Conservation (phyloP, 2,113 vertebrate species). For the Bettongia penicillata region DNA sequence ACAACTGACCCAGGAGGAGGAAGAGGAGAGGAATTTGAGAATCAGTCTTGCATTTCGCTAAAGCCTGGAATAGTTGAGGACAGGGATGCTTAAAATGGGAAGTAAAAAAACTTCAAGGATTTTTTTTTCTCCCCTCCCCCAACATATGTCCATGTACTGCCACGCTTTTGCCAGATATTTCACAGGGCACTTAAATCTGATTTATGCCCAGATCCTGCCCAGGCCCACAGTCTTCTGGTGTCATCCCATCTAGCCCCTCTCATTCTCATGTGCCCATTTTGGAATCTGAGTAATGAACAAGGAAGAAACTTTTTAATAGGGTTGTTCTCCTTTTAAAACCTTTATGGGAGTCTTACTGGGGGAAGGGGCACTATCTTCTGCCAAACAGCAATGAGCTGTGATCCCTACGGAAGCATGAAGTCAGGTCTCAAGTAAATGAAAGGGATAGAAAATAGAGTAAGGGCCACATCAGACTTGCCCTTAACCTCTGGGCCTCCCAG, state of each 20-base stretch:
- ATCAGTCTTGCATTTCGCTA: neutral
- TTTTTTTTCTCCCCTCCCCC: neutral
- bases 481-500: neutral
- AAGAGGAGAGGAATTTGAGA: neutral
- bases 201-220: neutral
- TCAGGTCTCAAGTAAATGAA: neutral
- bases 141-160: neutral
- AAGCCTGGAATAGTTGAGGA: neutral
- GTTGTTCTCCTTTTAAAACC: neutral
- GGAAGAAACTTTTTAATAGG: neutral
- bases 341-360: neutral
- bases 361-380: neutral
- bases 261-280: conserved; percentile 33
- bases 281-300: conserved; percentile 49
- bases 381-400: neutral
- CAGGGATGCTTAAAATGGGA: conserved; percentile 50
- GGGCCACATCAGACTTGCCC: neutral
- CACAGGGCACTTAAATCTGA: conserved; percentile 20
- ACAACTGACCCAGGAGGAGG: too few relatives aligned
- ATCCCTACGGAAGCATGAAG: neutral
- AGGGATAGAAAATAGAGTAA: neutral
- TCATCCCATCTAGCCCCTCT: conserved; percentile 26
- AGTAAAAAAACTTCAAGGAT: neutral
- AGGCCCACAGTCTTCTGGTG: conserved; percentile 50
- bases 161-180: conserved; percentile 16